phyloP scores from a whole-genome alignment of 2,888 invertebrate genomes.

The Eristalis arbustorum region DNA sequence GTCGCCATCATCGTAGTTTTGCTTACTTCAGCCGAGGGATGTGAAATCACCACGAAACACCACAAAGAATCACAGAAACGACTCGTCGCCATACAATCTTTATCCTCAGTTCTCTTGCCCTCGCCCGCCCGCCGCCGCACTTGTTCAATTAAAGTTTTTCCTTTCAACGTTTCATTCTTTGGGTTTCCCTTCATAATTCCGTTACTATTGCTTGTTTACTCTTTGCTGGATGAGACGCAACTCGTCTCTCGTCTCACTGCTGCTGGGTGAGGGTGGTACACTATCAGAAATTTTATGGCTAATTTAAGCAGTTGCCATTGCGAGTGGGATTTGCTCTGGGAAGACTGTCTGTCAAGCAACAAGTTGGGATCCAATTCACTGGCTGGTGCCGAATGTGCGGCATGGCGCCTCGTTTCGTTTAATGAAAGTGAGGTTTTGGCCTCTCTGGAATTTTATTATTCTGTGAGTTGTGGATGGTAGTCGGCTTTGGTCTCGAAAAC shows the following conservation, averaged over 20 bases:
- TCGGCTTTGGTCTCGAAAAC: neutral
- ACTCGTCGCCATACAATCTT: neutral
- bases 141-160: conserved; percentile 6
- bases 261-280: conserved; percentile 1
- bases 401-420: neutral
- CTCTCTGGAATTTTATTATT: neutral
- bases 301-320: neutral
- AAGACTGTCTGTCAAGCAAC: neutral
- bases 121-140: neutral
- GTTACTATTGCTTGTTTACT: conserved; percentile 33
- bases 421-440: neutral
- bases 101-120: neutral
- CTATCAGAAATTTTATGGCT: conserved; percentile 32
- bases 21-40: neutral
- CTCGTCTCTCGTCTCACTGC: too few relatives aligned
- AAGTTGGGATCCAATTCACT: neutral
- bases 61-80: conserved; percentile 4
- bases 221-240: neutral
- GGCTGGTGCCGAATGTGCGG: neutral
- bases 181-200: conserved; percentile 17
- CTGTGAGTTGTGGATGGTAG: neutral
- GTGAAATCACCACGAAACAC: neutral
- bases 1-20: neutral
- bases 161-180: conserved; percentile 16
- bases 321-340: neutral